phyloP scores from a whole-genome alignment of 2,113 vertebrate species.

The Notothenia rossii region DNA sequence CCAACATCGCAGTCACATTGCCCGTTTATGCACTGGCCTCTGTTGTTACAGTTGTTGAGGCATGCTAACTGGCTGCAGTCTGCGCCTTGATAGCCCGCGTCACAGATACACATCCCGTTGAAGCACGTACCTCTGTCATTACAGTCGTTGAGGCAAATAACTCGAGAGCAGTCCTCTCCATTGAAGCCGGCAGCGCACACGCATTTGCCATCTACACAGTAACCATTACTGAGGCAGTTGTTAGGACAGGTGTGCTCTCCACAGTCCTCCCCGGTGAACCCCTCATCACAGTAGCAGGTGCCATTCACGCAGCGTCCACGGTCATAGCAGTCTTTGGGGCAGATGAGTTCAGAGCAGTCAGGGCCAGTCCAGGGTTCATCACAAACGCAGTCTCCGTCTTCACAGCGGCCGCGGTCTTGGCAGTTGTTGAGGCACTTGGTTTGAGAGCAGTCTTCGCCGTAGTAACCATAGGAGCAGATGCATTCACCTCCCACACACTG shows the following conservation, averaged over 20 bases:
- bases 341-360: constrained; percentile 88
- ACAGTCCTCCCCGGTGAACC: constrained; percentile 88
- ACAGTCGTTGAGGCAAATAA: constrained; percentile 89
- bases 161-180: constrained; percentile 86
- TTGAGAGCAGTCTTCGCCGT: constrained; percentile 89
- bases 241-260: constrained; percentile 82
- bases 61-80: constrained; percentile 90
- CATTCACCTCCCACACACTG: constrained; percentile 84
- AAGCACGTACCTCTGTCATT: constrained; percentile 84
- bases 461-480: constrained; percentile 86
- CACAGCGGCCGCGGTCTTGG: constrained; percentile 83
- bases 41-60: constrained; percentile 85
- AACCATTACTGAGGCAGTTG: constrained; percentile 84
- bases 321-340: constrained; percentile 88
- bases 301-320: constrained; percentile 87
- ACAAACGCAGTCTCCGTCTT: constrained; percentile 88
- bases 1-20: constrained; percentile 87
- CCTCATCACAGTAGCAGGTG: constrained; percentile 88
- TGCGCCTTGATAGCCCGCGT: constrained; percentile 84
- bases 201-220: constrained; percentile 86
- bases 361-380: constrained; percentile 86
- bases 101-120: constrained; percentile 87
- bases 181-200: constrained; percentile 87
- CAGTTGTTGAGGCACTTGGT: constrained; percentile 88
- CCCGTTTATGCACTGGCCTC: constrained; percentile 89